Percentiles rank a stretch among this genome's conserved stretches.
Evolutionary conservation across 2,888 invertebrate species (phyloP).

Genomic region (Amphimallon solstitiale): DNA sequence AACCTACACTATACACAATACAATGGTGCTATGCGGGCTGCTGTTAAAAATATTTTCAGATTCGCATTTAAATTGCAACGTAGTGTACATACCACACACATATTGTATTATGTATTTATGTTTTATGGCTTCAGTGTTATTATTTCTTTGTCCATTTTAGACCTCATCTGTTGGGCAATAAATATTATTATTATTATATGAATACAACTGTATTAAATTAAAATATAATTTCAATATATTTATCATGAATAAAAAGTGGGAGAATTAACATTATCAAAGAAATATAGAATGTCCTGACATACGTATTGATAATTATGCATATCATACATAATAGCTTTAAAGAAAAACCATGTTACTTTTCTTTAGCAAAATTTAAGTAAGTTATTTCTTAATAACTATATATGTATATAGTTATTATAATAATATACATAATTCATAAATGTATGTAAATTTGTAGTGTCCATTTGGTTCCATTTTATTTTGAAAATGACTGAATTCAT

Average conservation of each 20-base stretch:
- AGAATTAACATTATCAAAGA: slow-evolving; percentile 20
- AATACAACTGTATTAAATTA: neutral
- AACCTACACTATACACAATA: neutral
- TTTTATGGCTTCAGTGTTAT: too few species aligned
- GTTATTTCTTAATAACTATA: slow-evolving; percentile 14
- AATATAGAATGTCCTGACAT: slow-evolving; percentile 55
- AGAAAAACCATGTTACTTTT: slow-evolving; percentile 15
- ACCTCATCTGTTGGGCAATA: too few species aligned
- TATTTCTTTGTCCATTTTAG: too few species aligned
- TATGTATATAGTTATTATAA: too few species aligned
- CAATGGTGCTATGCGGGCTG: too few species aligned
- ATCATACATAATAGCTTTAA: slow-evolving; percentile 63
- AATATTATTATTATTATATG: too few species aligned
- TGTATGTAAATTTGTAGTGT: neutral
- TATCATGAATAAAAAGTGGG: neutral
- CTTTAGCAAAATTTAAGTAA: slow-evolving; percentile 15
- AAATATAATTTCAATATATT: neutral
- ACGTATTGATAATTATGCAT: slow-evolving; percentile 60
- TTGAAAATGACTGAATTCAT: slow-evolving; percentile 53
- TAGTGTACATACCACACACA: too few species aligned
- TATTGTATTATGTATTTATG: too few species aligned
- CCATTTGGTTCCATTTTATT: slow-evolving; percentile 41
- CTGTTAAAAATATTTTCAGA: too few species aligned
- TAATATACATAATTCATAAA: neutral
- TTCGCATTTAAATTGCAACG: too few species aligned